Percentiles rank a stretch among this genome's conserved stretches.
These are phyloP conservation scores for Pangasius krempfi DNA, from an alignment of 2,797 vertebrate genomes.

Conservation along the genomic window DNA sequence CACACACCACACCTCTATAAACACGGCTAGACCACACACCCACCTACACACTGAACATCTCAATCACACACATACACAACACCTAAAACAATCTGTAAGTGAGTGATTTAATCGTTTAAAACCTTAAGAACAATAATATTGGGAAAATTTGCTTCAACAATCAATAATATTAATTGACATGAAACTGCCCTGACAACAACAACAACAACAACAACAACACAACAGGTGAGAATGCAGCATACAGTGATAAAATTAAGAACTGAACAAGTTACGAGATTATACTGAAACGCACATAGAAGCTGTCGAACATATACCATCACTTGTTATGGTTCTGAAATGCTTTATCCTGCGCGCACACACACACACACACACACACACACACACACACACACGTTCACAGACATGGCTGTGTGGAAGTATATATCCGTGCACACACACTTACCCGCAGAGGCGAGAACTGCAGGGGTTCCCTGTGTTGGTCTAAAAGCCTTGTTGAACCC, in stretches of 20 bases:
- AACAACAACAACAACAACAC: not conserved
- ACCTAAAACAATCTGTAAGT: not conserved
- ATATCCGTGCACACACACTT: not conserved
- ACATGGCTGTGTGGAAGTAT: not conserved
- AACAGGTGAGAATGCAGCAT: not conserved
- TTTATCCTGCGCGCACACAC: not conserved
- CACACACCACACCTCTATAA: not conserved
- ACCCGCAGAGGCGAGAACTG: slow-evolving; percentile 10
- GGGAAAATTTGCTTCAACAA: no score
- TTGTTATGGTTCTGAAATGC: not conserved
- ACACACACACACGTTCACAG: not conserved
- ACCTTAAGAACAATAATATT: not conserved
- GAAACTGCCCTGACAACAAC: not conserved
- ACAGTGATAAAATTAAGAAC: not conserved
- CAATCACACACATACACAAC: not conserved
- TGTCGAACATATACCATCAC: not conserved
- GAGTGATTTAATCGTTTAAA: not conserved
- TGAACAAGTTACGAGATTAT: not conserved
- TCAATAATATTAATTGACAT: not conserved
- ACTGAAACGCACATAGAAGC: not conserved
- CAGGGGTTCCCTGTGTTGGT: slow-evolving; percentile 3
- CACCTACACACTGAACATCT: not conserved
- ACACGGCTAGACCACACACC: slow-evolving; percentile 12
- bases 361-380: slow-evolving; percentile 11
- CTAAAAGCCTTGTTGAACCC: not conserved